Conservation (phyloP, 2,888 invertebrate genomes). For the Andricus curvator region DNA sequence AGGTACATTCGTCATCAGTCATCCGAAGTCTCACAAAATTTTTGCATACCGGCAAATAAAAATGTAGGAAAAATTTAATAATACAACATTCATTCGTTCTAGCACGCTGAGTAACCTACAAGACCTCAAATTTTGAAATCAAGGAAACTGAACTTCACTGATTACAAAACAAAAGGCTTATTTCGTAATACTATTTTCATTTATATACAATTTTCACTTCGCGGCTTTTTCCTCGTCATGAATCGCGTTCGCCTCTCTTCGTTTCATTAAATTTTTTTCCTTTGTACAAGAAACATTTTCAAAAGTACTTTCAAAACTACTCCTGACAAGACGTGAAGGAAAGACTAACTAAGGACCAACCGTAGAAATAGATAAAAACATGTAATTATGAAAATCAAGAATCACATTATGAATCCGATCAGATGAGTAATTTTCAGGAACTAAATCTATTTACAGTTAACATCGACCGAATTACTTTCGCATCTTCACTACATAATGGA, state of each 20-base stretch:
- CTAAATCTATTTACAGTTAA: constrained; percentile 19
- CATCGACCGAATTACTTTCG: neutral
- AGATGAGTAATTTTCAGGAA: constrained; percentile 37
- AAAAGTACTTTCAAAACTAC: neutral
- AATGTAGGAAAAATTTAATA: constrained; percentile 39
- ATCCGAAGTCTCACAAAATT: constrained; percentile 57
- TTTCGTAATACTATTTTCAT: constrained; percentile 68
- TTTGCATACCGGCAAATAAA: constrained; percentile 61
- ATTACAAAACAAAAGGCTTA: constrained; percentile 5
- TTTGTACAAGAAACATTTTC: constrained; percentile 4
- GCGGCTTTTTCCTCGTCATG: neutral
- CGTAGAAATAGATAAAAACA: constrained; percentile 10
- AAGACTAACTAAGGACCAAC: neutral
- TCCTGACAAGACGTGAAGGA: neutral
- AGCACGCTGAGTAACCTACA: constrained; percentile 42
- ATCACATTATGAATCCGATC: constrained; percentile 25
- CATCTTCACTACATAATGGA: constrained; percentile 54
- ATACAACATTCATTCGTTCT: constrained; percentile 49
- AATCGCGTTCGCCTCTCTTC: neutral
- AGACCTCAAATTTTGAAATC: constrained; percentile 20
- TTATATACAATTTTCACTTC: constrained; percentile 55
- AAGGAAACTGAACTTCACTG: neutral
- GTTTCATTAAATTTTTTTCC: neutral
- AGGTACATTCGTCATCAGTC: constrained; percentile 70
- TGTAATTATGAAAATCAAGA: neutral